These are phyloP conservation scores for Zaprionus ghesquierei DNA, from an alignment of 1,140 invertebrate genomes.

Conservation along the genomic window DNA sequence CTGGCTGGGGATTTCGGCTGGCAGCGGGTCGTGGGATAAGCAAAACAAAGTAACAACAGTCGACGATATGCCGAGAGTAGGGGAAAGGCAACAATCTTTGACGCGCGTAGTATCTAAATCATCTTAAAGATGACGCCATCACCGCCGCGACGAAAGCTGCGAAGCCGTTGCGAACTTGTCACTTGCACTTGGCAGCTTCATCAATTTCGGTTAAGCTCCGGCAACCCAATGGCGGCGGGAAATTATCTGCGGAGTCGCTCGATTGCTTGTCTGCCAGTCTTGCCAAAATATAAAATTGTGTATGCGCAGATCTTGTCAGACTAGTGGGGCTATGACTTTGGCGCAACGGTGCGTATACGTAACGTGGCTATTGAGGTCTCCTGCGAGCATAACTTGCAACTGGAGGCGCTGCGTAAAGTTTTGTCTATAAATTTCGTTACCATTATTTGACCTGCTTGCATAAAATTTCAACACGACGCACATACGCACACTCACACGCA, in stretches of 20 bases:
- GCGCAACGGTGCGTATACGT: not conserved
- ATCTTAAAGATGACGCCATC: constrained; percentile 46
- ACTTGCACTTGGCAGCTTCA: constrained; percentile 76
- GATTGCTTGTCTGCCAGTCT: constrained; percentile 13
- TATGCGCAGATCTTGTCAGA: not conserved
- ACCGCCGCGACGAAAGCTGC: no score
- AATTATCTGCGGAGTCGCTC: constrained; percentile 29
- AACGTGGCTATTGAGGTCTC: constrained; percentile 46
- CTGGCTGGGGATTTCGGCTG: constrained; percentile 8
- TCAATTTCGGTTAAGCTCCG: constrained; percentile 68
- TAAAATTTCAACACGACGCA: constrained; percentile 55
- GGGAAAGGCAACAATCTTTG: constrained; percentile 8
- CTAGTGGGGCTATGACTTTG: no score
- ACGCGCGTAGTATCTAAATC: constrained; percentile 31
- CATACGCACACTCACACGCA: constrained; percentile 16
- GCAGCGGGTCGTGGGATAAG: constrained; percentile 22
- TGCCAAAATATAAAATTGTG: constrained; percentile 15
- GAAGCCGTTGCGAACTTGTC: constrained; percentile 47
- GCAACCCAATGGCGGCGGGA: constrained; percentile 43
- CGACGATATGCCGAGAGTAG: no score
- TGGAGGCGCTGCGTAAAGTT: constrained; percentile 46
- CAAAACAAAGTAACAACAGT: constrained; percentile 37
- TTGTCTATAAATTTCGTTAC: constrained; percentile 69
- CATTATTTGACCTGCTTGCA: constrained; percentile 80
- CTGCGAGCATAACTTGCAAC: not conserved